Evolutionary conservation across 2,113 vertebrate species (phyloP).

Genomic region (Microcebus murinus): DNA sequence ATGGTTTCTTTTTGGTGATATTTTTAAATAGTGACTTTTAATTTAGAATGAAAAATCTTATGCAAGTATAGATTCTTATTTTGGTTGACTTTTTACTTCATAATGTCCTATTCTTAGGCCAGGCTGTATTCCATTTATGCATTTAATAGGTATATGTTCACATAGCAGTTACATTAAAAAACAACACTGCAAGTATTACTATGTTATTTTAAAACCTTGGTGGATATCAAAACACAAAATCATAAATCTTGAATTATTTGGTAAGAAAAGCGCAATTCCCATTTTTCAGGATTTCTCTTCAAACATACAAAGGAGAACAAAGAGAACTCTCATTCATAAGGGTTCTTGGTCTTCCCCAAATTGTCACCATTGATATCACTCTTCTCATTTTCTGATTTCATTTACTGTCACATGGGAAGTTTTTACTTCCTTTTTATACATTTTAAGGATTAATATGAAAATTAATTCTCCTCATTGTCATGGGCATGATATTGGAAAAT

Average conservation of each 20-base stretch:
- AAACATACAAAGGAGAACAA: background rate
- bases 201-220: background rate
- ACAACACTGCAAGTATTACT: background rate
- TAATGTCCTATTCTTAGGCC: background rate
- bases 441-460: slow-evolving; percentile 21
- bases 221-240: background rate
- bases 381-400: background rate
- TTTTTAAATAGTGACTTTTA: background rate
- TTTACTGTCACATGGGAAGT: background rate
- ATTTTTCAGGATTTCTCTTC: background rate
- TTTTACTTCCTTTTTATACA: background rate
- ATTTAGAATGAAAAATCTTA: slow-evolving; percentile 33
- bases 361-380: background rate
- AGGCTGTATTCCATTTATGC: background rate
- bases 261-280: background rate
- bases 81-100: background rate
- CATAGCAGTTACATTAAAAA: background rate
- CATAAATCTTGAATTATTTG: background rate
- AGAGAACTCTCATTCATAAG: background rate
- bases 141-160: slow-evolving; percentile 8
- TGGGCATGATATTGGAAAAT: background rate
- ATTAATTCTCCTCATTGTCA: background rate
- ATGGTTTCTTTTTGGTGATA: background rate
- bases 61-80: background rate
- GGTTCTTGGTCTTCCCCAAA: background rate